Evolutionary conservation across 2,888 invertebrate genomes (phyloP), one percentile per base, ranked within the genome.

Genomic region (Drosophila monieri): DNA sequence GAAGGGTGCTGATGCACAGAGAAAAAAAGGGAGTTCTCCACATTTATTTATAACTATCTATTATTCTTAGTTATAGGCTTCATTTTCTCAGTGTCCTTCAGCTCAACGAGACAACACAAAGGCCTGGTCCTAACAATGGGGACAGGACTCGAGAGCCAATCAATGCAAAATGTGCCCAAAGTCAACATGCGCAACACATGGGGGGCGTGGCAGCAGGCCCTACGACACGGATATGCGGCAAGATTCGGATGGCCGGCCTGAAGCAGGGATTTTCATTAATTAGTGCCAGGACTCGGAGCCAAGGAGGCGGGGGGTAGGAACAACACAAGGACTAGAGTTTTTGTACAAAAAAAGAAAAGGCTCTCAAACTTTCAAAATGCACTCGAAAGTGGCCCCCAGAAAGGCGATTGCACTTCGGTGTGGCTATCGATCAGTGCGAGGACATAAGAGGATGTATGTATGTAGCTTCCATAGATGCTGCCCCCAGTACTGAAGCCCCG

Each of bases 71-170:
- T 23, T 23, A 23, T 5, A 1, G 4, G 21, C 21, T 23, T 23
- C 4, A 0, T 23, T 3, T 9, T 27, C 27, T 9, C 15, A 30
- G 18, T 6, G 30, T 6, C n/a, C 35, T 39, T 55, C 21, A 60
- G 43, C 57, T 55, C 21, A 62, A 46, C 57, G 44, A 58, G 54
- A 10, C 60, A 47, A 37, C 37, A 80, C 64, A 77, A 74, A 61
- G 43, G 74, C 54, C 62, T 21, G 48, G 35, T 27, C 30, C 43
- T 54, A 75, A 80, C 80, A 84, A 84, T 64, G 65, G 58, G 35
- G 49, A 27, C 14, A 66, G 59, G 64, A 67, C 78, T 80, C 66
- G 62, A 78, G 52, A 59, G 70, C 76, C 85, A 80, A 79, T 79
- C 83, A 81, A 84, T 77, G 75, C 41, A 69, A 60, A 71, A 62